phyloP scores from a whole-genome alignment of 1,140 invertebrate genomes.

The Eurosta solidaginis region DNA sequence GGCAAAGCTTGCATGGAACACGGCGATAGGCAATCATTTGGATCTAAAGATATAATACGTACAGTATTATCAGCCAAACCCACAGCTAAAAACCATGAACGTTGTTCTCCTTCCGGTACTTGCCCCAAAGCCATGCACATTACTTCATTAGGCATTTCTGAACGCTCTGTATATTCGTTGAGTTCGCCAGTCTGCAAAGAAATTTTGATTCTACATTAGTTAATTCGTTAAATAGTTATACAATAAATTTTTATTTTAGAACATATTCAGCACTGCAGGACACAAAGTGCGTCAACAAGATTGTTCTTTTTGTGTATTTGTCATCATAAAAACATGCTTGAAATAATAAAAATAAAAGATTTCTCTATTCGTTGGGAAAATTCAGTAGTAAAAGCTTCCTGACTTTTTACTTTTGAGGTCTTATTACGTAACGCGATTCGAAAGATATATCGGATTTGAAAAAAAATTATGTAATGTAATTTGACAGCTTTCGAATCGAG shows the following conservation, averaged over 20 bases:
- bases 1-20: conserved; percentile 97
- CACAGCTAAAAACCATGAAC: conserved; percentile 96
- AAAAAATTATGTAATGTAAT: no score
- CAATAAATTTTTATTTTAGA: background rate
- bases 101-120: conserved; percentile 92
- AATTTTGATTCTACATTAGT: conserved; percentile 30
- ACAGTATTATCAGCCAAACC: conserved; percentile 97
- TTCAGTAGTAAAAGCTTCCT: no score
- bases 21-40: conserved; percentile 88
- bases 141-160: conserved; percentile 95
- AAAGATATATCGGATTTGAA: no score
- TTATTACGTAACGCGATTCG: no score
- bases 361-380: no score
- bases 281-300: conserved; percentile 59
- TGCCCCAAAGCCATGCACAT: conserved; percentile 98
- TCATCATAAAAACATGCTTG: no score
- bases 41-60: conserved; percentile 96
- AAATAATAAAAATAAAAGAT: no score
- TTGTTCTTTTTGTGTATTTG: conserved; percentile 59
- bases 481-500: no score
- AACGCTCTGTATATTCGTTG: conserved; percentile 97
- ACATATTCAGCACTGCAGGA: conserved; percentile 59
- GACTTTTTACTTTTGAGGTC: background rate
- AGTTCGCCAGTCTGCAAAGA: conserved; percentile 86
- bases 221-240: conserved; percentile 31